Evolutionary conservation across 2,888 invertebrate species (phyloP), one percentile per base, ranked within the genome.

Genomic region (Chymomyza caudatula): DNA sequence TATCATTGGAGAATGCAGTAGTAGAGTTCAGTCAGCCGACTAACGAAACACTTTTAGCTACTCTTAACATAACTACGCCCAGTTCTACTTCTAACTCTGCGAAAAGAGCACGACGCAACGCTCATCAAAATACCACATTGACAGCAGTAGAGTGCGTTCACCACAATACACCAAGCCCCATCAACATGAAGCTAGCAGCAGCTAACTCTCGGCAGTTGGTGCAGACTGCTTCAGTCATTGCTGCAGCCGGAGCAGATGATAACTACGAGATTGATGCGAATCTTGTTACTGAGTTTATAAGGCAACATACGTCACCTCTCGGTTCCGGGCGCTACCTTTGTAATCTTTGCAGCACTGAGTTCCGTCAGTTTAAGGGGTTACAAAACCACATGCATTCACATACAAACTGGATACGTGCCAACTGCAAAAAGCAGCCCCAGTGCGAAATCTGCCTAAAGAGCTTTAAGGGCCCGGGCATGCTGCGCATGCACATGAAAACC

Each of bases 401-500:
- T 73, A 91, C 92, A 13, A 93, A 93, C 88, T 93, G 93, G 93
- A 93, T 93, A 74, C 77, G 91, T 76, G 93, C 93, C 0, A 93
- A 93, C 71, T 93, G 93, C 87, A 93, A 93, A 89, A 93, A 93
- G 79, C 93, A 93, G 20, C 93, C 93, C 1, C 92, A 92, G 89
- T 93, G 93, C 79, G 91, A 91, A 15, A 92, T 93, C 52, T 93
- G 93, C 69, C 90, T 92, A 43, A 91, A 93, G 86, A 92, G 92
- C 67, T 93, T 93, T 75, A 93, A 93, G 91, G 93, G 93, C 5
- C 93, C 93, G 0, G 93, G 93, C 15, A 93, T 93, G 93, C 85
- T 93, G 37, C 92, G 93, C 76, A 93, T 93, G 93, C 93, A 93
- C 81, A 93, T 93, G 93, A 92, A 93, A 8, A 93, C 93, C 0